A percentile compares a stretch with the other conserved stretches of the same genome.
Conservation (phyloP, 1,140 invertebrate genomes). For the Pissodes strobi region DNA sequence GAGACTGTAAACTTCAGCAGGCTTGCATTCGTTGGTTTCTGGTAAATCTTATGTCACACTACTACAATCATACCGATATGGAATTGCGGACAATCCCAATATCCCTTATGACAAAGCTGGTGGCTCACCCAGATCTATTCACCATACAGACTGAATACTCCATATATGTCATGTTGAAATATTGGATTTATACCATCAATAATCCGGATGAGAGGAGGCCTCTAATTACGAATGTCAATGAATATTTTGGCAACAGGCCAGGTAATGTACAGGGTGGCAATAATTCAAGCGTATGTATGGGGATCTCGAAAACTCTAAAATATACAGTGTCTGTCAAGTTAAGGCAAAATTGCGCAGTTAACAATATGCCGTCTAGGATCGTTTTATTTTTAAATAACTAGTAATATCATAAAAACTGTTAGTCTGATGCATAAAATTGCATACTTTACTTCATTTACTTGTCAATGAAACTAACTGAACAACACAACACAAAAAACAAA, state of each 20-base stretch:
- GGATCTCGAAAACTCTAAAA: no score
- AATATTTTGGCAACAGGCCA: constrained; percentile 57
- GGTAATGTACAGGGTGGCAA: no score
- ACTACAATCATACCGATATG: constrained; percentile 59
- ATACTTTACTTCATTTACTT: no score
- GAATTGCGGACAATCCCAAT: constrained; percentile 56
- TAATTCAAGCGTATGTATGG: no score
- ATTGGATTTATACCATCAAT: constrained; percentile 66
- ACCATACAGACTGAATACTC: constrained; percentile 84
- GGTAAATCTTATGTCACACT: constrained; percentile 69
- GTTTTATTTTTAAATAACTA: no score
- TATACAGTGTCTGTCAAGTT: no score
- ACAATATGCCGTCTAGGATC: no score
- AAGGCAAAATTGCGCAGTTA: no score
- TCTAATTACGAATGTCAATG: constrained; percentile 51
- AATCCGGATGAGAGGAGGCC: constrained; percentile 36
- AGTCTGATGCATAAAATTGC: no score
- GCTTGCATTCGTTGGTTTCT: constrained; percentile 72
- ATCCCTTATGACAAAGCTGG: constrained; percentile 69
- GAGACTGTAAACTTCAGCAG: constrained; percentile 65
- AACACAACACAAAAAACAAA: no score
- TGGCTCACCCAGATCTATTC: constrained; percentile 69
- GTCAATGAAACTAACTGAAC: no score
- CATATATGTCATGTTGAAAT: constrained; percentile 73
- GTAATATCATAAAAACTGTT: no score